Conservation (phyloP, 2,888 invertebrate species). For the Melanchra persicariae region DNA sequence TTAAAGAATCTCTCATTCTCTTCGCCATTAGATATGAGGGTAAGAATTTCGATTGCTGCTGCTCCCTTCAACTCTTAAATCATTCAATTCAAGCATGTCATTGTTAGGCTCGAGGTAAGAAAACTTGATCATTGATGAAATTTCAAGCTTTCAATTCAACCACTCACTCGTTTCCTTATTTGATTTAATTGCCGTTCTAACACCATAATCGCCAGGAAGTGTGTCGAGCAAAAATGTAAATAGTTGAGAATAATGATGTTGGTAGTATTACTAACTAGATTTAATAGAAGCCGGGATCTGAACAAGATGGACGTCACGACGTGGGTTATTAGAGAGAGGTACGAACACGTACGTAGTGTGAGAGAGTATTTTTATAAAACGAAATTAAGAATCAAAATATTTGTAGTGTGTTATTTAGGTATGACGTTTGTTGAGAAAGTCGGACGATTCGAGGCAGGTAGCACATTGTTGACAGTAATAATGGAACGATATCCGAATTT, state of each 20-base stretch:
- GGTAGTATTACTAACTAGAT: constrained; percentile 80
- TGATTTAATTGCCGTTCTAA: constrained; percentile 73
- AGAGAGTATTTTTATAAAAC: constrained; percentile 89
- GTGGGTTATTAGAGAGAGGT: constrained; percentile 71
- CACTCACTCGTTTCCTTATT: constrained; percentile 77
- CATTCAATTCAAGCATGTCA: constrained; percentile 63
- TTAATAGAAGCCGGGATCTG: constrained; percentile 83
- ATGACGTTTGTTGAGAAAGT: constrained; percentile 76
- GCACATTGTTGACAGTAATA: constrained; percentile 74
- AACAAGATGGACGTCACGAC: constrained; percentile 72
- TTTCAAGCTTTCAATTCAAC: constrained; percentile 84
- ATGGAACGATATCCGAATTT: constrained; percentile 81
- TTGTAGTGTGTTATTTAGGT: constrained; percentile 87
- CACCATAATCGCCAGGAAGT: constrained; percentile 85
- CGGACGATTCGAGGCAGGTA: constrained; percentile 70
- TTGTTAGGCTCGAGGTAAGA: constrained; percentile 61
- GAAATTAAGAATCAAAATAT: constrained; percentile 82
- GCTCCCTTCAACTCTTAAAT: constrained; percentile 61
- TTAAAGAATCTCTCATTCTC: constrained; percentile 52
- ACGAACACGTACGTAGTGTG: constrained; percentile 68
- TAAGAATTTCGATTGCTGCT: constrained; percentile 74
- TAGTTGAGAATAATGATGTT: constrained; percentile 83
- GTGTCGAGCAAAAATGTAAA: constrained; percentile 86
- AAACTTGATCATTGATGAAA: constrained; percentile 88
- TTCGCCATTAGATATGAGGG: constrained; percentile 55